Evolutionary conservation across 1,140 invertebrate genomes (phyloP).

Genomic region (Polyergus mexicanus): DNA sequence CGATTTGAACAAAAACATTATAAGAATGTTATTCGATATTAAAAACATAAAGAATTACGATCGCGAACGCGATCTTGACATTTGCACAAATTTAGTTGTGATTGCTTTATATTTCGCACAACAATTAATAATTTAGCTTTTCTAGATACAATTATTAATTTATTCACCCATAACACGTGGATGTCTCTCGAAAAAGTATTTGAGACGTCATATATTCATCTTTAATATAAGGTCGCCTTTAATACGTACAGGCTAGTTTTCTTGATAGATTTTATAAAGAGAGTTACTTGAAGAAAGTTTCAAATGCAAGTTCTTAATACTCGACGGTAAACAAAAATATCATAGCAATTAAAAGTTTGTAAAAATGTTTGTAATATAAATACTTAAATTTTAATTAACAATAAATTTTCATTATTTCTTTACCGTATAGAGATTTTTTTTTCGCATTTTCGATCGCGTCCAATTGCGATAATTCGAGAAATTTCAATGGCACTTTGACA

Average conservation of each 20-base stretch:
- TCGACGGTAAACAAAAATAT: not conserved
- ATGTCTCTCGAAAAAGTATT: not conserved
- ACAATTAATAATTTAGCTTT: no score
- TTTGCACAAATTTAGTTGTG: no score
- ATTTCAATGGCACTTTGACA: slow-evolving; percentile 36
- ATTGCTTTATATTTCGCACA: no score
- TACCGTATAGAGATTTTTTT: not conserved
- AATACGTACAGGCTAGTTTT: not conserved
- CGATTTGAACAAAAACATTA: no score
- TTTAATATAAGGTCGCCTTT: not conserved
- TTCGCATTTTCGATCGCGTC: not conserved
- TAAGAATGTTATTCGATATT: no score
- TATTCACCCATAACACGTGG: no score
- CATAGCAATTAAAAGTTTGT: slow-evolving; percentile 36
- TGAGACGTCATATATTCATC: not conserved
- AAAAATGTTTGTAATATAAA: no score
- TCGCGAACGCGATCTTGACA: no score
- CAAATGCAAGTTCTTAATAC: not conserved
- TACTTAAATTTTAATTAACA: slow-evolving; percentile 9
- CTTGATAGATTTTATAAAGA: not conserved
- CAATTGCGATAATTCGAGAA: not conserved
- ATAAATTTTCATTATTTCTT: slow-evolving; percentile 11
- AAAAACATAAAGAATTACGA: no score
- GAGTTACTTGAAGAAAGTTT: not conserved
- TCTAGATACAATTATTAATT: no score